Base-by-base conservation (phyloP, 2,797 vertebrate genomes). In the Thunnus albacares region DNA sequence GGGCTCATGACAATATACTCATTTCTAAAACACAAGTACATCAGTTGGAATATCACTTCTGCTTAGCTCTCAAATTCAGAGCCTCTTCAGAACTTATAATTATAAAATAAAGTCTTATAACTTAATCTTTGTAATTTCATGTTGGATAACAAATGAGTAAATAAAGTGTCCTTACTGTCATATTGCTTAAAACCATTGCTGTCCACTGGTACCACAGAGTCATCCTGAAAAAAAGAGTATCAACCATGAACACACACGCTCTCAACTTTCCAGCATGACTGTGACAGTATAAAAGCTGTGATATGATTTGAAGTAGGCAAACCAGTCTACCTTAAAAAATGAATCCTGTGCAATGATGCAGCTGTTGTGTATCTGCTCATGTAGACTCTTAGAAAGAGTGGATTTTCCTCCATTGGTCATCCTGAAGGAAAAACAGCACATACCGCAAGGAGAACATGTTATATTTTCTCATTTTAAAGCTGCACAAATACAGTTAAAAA, bases 331-430 rank as follows among this genome's bases (percentile, higher is more conserved):
- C 97, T 99, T 98, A 91, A 99, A 99, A 91, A 97, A 99, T 45
- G 94, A 90, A 86, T 99, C 98, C 87, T 99, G 98, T 80, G 94
- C 95, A 75, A 98, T 95, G 61, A 96, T 61, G 80, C 90, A 95
- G 91, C 97, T 98, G 88, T 96, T 97, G 52, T 95, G 95, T 77
- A 98, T 93, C 61, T 85, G 84, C 87, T 95, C 88, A 68, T 96
- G 95, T 57, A 99, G 94, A 77, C 91, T 95, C 81, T 70, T 87
- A 60, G 97, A 94, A 72, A 99, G 90, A 0, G 98, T 98, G 20
- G 97, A 96, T 92, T 99, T 99, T 3, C 98, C 98, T 20, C 97
- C 97, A 83, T 98, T 99, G 78, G 98, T 98, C 87, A 97, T 94
- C 13, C 97, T 98, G 85, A 68, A 53, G 59, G 28, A 73, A 61